Evolutionary conservation across 2,797 vertebrate genomes (phyloP).

Genomic region (Champsocephalus esox): DNA sequence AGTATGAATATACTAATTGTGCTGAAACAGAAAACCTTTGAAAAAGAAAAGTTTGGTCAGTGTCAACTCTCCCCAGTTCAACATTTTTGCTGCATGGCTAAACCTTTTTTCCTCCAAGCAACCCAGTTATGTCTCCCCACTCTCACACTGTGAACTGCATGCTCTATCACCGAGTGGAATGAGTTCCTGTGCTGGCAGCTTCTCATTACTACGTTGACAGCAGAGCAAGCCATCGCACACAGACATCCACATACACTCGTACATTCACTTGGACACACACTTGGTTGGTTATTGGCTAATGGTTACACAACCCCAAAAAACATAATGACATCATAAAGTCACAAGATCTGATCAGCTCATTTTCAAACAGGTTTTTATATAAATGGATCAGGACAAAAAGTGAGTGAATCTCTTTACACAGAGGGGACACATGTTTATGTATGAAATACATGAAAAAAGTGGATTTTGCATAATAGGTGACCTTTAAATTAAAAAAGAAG

Average conservation of each 20-base stretch:
- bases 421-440: too few species aligned
- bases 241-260: constrained; percentile 6
- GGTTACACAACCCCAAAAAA: too few species aligned
- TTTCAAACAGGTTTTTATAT: too few species aligned
- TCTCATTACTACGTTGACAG: constrained; percentile 68
- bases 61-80: constrained; percentile 18
- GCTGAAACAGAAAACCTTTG: constrained; percentile 22
- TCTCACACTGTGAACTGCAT: constrained; percentile 35
- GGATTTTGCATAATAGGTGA: too few species aligned
- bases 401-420: too few species aligned
- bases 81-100: constrained; percentile 35
- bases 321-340: too few species aligned
- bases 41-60: constrained; percentile 34
- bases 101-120: constrained; percentile 40
- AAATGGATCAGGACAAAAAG: too few species aligned
- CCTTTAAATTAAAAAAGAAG: not conserved
- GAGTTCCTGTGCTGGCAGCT: constrained; percentile 59
- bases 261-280: not conserved
- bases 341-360: too few species aligned
- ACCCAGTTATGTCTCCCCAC: constrained; percentile 47
- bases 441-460: too few species aligned
- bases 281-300: too few species aligned
- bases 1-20: constrained; percentile 20
- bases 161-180: constrained; percentile 56
- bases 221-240: constrained; percentile 36